A percentile compares a stretch with the other conserved stretches of the same genome.
Evolutionary conservation across 2,113 vertebrate species (phyloP).

Genomic region (Cyanocitta stelleri): DNA sequence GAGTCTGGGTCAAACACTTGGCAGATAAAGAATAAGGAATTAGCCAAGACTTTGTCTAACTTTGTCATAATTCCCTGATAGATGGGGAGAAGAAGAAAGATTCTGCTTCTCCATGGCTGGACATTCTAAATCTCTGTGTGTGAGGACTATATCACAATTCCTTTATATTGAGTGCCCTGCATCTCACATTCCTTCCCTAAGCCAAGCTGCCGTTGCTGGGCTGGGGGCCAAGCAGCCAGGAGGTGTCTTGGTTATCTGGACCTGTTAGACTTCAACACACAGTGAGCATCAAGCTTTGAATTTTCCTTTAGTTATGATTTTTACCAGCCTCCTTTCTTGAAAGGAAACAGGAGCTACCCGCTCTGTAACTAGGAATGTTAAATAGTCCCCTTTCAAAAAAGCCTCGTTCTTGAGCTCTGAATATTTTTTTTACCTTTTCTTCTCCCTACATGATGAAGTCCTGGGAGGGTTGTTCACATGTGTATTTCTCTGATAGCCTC

Average conservation of each 20-base stretch:
- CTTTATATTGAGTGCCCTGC: background rate
- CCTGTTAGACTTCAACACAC: background rate
- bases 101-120: background rate
- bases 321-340: background rate
- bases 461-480: background rate
- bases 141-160: background rate
- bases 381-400: background rate
- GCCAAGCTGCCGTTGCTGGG: background rate
- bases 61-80: background rate
- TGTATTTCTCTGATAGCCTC: background rate
- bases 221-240: background rate
- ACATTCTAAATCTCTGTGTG: background rate
- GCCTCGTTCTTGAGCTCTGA: background rate
- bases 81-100: background rate
- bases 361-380: background rate
- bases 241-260: background rate
- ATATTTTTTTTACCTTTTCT: background rate
- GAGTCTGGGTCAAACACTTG: background rate
- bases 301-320: background rate
- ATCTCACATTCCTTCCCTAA: background rate
- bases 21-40: background rate
- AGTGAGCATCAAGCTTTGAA: background rate
- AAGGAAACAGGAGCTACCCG: background rate
- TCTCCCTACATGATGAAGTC: background rate
- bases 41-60: background rate